Evolutionary conservation across 2,888 invertebrate genomes (phyloP), one percentile per base, ranked within the genome.

Genomic region (Chymomyza fuscimana): DNA sequence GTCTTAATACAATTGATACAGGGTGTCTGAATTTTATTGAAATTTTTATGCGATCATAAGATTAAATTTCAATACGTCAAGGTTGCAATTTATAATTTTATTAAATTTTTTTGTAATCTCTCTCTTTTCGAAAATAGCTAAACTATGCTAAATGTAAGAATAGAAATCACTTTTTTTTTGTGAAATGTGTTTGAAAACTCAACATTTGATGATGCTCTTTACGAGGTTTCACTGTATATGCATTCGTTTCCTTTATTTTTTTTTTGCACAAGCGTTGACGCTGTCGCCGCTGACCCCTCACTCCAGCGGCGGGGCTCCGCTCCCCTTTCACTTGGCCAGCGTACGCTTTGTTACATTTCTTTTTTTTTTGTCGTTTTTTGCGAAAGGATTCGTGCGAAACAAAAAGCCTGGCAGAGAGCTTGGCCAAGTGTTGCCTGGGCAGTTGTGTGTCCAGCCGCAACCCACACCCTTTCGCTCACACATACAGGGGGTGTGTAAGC

Each of bases 331-430:
- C 40, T 46, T 46, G 40, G 40, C 40, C 40, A 46, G 40, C 40
- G 40, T 46, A 46, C 40, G 40, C 40, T 46, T 46, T 54, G 54
- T 54, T 19, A 54, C 40, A 77, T 86, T 82, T 76, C 76, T 77
- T 70, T 69, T 54, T 72, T 52, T 75, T 78, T 72, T 76, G 70
- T 69, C 75, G 72, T 74, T 70, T 73, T 69, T 74, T 66, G 71
- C 83, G 87, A 83, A 83, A 83, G 83, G 83, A 83, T 83, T 83
- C 83, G 88, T 83, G 83, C 83, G 83, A 83, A 83, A 82, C 86
- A 87, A 74, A 78, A 87, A 75, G 73, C 63, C 78, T 72, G 85
- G 63, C 72, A 58, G 69, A 69, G 71, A 66, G 58, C 70, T 52
- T 36, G 58, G 56, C 60, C 52, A 54, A 60, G 40, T 19, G 58